Base-by-base conservation (phyloP, 2,888 invertebrate genomes). In the Archips xylosteana region DNA sequence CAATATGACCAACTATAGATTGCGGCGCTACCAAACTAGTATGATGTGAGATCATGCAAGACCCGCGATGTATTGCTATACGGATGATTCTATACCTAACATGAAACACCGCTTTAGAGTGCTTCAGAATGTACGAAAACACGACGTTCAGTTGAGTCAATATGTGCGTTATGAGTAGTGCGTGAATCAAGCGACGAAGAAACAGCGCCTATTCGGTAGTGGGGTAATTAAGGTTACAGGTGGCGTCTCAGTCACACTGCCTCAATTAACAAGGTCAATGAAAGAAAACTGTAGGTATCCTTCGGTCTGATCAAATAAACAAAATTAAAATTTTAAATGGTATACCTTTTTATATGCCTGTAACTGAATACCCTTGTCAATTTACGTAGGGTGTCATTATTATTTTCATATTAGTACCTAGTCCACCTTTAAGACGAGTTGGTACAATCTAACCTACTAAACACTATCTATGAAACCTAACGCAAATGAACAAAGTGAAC, bases 171-270 rank as follows among this genome's bases (percentile, higher is more conserved):
- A 74, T 79, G 80, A 78, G 49, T 74, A 75, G 49, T 68, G 32
- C 63, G 34, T 81, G 81, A 83, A 77, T 81, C 78, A 63, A 62
- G 45, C 64, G 71, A 10, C 23, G 32, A 42, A 10, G 12, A 60
- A 60, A 60, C 15, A 60, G 13, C 49, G 49, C 49, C 47, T 9
- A n/a, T 49, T 65, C 51, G 49, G 23, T 23, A 23, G 23, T 23
- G 23, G 23, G 39, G 68, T 63, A 69, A 73, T 73, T 73, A 73
- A 64, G 59, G 59, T 51, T 73, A 54, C 64, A 71, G 63, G 47
- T 63, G 63, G 47, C 45, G 47, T 13, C 61, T 42, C 54, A 65
- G 70, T 65, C 59, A 65, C 32, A 13, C 15, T 61, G 51, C 42
- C 36, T 34, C 32, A 59, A 32, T 59, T 67, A 23, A 59, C 54